These are phyloP conservation scores for Hermatobates lingyangjiaoensis DNA, from an alignment of 1,140 invertebrate genomes.

Conservation along the genomic window DNA sequence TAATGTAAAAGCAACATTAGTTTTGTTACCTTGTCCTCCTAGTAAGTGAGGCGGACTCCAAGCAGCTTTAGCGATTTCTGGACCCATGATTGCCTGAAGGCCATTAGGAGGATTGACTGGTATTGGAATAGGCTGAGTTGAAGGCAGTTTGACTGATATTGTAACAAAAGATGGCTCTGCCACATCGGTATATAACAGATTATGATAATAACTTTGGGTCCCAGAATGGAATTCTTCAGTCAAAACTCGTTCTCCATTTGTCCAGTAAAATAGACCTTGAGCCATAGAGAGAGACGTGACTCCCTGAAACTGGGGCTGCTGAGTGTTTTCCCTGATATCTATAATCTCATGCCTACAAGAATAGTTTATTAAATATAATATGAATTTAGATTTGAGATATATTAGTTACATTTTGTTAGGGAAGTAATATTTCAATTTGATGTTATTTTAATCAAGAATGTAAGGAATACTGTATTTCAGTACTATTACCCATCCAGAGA, in stretches of 20 bases:
- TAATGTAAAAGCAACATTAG: neutral
- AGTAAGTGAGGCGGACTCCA: slow-evolving; percentile 60
- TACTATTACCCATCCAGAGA: slow-evolving; percentile 52
- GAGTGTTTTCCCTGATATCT: slow-evolving; percentile 51
- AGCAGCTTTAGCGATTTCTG: slow-evolving; percentile 46
- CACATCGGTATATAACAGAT: slow-evolving; percentile 34
- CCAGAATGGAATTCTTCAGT: slow-evolving; percentile 48
- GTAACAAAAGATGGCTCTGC: slow-evolving; percentile 27
- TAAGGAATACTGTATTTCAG: slow-evolving; percentile 2
- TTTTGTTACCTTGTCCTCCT: slow-evolving; percentile 53
- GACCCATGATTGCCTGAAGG: slow-evolving; percentile 57
- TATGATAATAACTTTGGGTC: slow-evolving; percentile 51
- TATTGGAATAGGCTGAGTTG: slow-evolving; percentile 51
- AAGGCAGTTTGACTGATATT: slow-evolving; percentile 37
- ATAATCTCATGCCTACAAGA: slow-evolving; percentile 37
- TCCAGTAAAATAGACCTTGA: slow-evolving; percentile 64
- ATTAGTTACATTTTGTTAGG: too few species aligned
- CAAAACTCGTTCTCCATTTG: slow-evolving; percentile 48
- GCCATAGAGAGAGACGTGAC: slow-evolving; percentile 54
- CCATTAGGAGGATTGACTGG: slow-evolving; percentile 55
- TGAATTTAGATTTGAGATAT: too few species aligned
- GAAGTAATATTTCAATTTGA: too few species aligned
- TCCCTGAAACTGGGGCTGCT: slow-evolving; percentile 53
- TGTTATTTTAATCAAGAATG: neutral
- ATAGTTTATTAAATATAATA: neutral